These are phyloP conservation scores for Propithecus coquereli DNA, from an alignment of 2,113 vertebrate genomes.

Conservation along the genomic window DNA sequence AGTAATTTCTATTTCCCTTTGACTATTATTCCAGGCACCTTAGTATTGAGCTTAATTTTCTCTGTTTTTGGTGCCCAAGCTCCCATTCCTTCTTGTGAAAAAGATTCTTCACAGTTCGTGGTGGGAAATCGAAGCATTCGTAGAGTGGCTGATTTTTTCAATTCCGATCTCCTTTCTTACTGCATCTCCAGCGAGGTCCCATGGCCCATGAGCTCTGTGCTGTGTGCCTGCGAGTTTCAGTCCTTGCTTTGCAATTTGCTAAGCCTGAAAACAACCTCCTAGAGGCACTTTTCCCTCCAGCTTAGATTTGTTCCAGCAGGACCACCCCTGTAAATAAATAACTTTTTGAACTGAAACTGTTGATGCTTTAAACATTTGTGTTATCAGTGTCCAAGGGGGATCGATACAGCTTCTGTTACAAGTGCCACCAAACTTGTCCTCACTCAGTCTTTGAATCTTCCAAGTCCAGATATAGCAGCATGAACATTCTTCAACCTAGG, in stretches of 20 bases:
- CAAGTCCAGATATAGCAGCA: not conserved
- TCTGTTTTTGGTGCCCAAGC: not conserved
- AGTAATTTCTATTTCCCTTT: not conserved
- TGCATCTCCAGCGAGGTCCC: not conserved
- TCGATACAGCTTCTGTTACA: not conserved
- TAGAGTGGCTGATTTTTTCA: not conserved
- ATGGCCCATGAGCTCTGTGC: accelerated
- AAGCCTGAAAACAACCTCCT: not conserved
- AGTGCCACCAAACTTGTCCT: not conserved
- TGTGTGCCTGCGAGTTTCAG: accelerated
- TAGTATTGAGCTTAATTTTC: not conserved
- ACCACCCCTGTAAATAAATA: not conserved
- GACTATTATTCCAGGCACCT: not conserved
- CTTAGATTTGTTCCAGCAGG: not conserved
- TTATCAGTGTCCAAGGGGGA: not conserved
- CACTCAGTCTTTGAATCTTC: not conserved
- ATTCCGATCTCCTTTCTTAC: not conserved
- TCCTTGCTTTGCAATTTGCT: not conserved
- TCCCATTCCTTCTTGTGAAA: not conserved
- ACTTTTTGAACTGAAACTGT: not conserved
- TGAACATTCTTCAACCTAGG: not conserved
- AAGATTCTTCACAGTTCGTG: not conserved
- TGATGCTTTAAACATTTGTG: not conserved
- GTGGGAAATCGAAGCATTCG: accelerated
- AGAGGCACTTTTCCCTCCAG: not conserved